Evolutionary conservation across 2,797 vertebrate species (phyloP), one percentile per base, ranked within the genome.

Genomic region (Pipistrellus kuhlii): DNA sequence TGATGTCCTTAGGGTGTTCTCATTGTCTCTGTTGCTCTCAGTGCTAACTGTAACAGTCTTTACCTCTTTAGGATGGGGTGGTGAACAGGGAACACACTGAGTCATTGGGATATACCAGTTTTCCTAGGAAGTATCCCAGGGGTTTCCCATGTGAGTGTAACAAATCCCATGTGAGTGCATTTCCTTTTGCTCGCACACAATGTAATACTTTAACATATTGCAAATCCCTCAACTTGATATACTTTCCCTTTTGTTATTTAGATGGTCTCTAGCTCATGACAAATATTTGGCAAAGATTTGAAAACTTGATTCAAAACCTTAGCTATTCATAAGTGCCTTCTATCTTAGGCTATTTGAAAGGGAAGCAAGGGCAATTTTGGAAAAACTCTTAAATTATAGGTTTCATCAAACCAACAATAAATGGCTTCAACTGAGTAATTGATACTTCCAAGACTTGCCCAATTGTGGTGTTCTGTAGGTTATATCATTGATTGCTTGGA

Each of bases 371-470:
- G 18, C 15, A 85, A 27, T 91, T 92, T 25, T 77, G 32, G 32
- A 41, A 87, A 84, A 89, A 68, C 7, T 86, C 44, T 87, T 72
- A 30, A 81, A 64, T 59, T 86, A 77, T 23, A 64, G 55, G 15
- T 88, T 82, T 92, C 59, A 15, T 82, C 59, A 94, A 94, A 64
- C 55, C 35, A 93, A 75, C 8, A 73, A 73, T 73, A 96, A 72
- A 90, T 71, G 62, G 53, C 32, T 94, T 94, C 27, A 80, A 53
- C 17, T 82, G 78, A 93, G 21, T 90, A 83, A 92, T 3, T 64
- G 72, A 48, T 75, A 75, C n/a, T 90, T 66, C 11, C 10, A 88
- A 88, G 30, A 48, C 27, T 44, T 94, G 80, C 77, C 32, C 32
- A 81, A 23, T 18, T 92, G n/a, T 76, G 59, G 15, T 68, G 27